Percentiles rank a stretch among this genome's conserved stretches.
phyloP scores from a whole-genome alignment of 2,113 vertebrate genomes.

The Prinia subflava region DNA sequence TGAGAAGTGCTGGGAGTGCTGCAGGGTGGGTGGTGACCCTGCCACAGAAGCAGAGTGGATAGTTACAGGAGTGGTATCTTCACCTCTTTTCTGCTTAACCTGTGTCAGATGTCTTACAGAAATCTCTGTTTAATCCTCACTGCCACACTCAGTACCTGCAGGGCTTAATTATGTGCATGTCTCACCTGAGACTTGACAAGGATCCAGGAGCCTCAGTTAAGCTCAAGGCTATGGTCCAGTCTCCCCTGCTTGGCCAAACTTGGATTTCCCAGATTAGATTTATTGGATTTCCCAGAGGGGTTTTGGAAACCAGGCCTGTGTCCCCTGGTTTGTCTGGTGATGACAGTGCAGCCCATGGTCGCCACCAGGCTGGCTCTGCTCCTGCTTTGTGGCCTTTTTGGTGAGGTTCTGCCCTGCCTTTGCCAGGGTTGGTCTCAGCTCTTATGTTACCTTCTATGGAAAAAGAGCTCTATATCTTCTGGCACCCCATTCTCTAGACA shows the following conservation, averaged over 20 bases:
- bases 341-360: fast-evolving
- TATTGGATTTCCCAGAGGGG: not conserved
- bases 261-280: not conserved
- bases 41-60: not conserved
- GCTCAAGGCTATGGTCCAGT: not conserved
- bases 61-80: not conserved
- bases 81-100: not conserved
- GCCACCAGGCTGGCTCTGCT: not conserved
- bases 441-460: fast-evolving
- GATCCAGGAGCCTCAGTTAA: not conserved
- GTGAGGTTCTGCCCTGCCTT: not conserved
- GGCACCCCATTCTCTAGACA: not conserved
- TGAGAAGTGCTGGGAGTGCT: not conserved
- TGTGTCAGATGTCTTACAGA: not conserved
- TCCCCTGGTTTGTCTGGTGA: not conserved
- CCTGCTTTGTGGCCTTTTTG: not conserved
- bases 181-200: not conserved
- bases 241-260: not conserved
- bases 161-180: too few relatives aligned
- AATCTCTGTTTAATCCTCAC: not conserved
- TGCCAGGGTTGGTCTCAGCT: not conserved
- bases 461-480: not conserved
- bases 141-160: not conserved
- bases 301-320: not conserved
- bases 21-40: not conserved